Evolutionary conservation across 2,888 invertebrate genomes (phyloP), one percentile per base, ranked within the genome.

Genomic region (Crossocerus cetratus): DNA sequence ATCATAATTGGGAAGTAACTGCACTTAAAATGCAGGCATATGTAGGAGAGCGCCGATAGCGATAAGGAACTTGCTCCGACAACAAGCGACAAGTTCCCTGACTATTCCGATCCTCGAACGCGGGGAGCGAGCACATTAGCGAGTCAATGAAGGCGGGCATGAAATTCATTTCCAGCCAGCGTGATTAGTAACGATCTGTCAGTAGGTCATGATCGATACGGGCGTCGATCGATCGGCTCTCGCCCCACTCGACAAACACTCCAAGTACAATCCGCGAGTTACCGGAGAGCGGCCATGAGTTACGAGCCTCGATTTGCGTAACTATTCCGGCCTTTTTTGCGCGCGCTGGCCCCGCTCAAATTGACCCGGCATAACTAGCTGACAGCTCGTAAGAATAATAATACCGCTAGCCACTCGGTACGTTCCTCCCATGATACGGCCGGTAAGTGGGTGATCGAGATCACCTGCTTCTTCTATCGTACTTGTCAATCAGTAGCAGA

Each of bases 241-340:
- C 5, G 11, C 8, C 8, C 11, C 5, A 32, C 8, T 32, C 32
- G 32, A 11, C 32, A 32, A 32, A 32, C 11, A 8, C 8, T 32
- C 32, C 5, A 11, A 32, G 32, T 32, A 32, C 32, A 11, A 32
- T 32, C 8, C 5, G 3, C 1, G 32, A 5, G 32, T 32, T 8
- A 32, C 32, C n/a, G 5, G 43, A 49, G 49, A 49, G 5, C 59
- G 56, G 43, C 65, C 61, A 54, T 74, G 73, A 76, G 65, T 71
- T 77, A 72, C 65, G 59, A 60, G 53, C 49, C 32, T 65, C 59
- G 54, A 74, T 78, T 74, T 77, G 69, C 73, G 69, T 76, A 76
- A 78, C 72, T 55, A 65, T 60, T 49, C 67, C 70, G 45, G 13
- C 20, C 8, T 69, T 72, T 69, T 72, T 63, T 55, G 5, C 55